A percentile compares a stretch with the other conserved stretches of the same genome.
These are phyloP conservation scores for Mesoclemmys tuberculata DNA, from an alignment of 2,113 vertebrate genomes.

Conservation along the genomic window DNA sequence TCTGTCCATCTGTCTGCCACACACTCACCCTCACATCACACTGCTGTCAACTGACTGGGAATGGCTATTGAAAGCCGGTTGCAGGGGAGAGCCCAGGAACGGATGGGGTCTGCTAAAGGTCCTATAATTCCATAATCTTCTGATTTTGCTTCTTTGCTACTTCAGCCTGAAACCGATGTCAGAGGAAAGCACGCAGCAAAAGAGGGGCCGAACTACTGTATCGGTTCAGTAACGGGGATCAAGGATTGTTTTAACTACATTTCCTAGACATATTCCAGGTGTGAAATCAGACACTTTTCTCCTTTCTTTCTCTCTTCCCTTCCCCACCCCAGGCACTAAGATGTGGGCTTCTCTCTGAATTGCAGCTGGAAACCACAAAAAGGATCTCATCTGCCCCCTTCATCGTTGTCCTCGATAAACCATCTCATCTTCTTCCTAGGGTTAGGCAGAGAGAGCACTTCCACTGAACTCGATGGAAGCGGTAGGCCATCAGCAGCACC, in stretches of 20 bases:
- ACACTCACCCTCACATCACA: neutral
- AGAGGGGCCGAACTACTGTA: neutral
- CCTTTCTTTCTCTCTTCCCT: neutral
- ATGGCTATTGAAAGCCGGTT: neutral
- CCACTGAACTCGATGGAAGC: neutral
- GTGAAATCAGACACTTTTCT: conserved; percentile 42
- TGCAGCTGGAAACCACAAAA: neutral
- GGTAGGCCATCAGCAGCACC: neutral
- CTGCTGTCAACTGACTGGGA: neutral
- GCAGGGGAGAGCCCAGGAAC: neutral
- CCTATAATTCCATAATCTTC: neutral
- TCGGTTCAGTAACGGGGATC: conserved; percentile 38
- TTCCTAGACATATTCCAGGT: conserved; percentile 58
- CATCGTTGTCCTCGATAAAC: neutral
- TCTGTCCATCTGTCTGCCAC: neutral
- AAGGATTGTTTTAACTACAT: conserved; percentile 15
- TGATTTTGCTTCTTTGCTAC: neutral
- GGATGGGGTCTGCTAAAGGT: neutral
- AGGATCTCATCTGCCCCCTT: neutral
- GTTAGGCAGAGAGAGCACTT: neutral
- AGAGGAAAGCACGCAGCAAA: neutral
- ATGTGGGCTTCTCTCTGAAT: neutral
- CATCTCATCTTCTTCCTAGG: neutral
- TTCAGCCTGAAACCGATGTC: neutral
- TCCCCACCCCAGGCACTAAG: neutral